Evolutionary conservation across 2,888 invertebrate genomes (phyloP).

Genomic region (Corythucha ciliata): DNA sequence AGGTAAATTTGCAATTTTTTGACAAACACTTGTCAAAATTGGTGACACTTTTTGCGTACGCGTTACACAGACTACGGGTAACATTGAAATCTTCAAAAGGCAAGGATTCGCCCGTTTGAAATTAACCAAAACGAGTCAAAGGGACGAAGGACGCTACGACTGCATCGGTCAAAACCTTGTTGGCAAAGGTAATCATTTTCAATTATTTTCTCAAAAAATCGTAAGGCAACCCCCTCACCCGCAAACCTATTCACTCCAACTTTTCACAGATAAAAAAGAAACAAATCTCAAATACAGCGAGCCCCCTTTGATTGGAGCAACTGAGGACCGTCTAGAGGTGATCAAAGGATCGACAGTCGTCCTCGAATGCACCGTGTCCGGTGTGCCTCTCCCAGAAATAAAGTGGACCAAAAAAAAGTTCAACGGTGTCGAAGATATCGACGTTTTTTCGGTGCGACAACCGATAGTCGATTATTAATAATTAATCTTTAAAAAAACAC

Average conservation of each 20-base stretch:
- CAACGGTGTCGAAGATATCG: slow-evolving; percentile 40
- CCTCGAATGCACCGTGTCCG: slow-evolving; percentile 49
- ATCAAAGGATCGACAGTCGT: slow-evolving; percentile 39
- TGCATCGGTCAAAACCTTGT: slow-evolving; percentile 36
- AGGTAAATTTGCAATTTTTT: too few relatives aligned
- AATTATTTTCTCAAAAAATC: neutral
- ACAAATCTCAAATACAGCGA: slow-evolving; percentile 16
- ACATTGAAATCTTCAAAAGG: neutral
- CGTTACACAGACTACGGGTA: neutral
- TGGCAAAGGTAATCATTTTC: slow-evolving; percentile 25
- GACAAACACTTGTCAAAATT: too few relatives aligned
- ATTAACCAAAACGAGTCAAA: neutral
- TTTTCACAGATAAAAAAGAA: slow-evolving; percentile 13
- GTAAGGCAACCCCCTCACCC: neutral
- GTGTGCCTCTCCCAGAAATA: slow-evolving; percentile 52
- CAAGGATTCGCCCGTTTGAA: neutral
- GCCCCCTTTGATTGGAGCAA: slow-evolving; percentile 5
- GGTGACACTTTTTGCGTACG: too few relatives aligned
- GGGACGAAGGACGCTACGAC: slow-evolving; percentile 36
- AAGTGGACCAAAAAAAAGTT: slow-evolving; percentile 43
- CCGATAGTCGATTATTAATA: too few relatives aligned
- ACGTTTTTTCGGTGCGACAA: too few relatives aligned
- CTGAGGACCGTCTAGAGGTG: slow-evolving; percentile 3
- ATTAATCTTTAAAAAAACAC: too few relatives aligned
- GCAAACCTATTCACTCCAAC: neutral